These are phyloP conservation scores for Electrophaes corylata DNA, from an alignment of 2,888 invertebrate species.

Conservation along the genomic window DNA sequence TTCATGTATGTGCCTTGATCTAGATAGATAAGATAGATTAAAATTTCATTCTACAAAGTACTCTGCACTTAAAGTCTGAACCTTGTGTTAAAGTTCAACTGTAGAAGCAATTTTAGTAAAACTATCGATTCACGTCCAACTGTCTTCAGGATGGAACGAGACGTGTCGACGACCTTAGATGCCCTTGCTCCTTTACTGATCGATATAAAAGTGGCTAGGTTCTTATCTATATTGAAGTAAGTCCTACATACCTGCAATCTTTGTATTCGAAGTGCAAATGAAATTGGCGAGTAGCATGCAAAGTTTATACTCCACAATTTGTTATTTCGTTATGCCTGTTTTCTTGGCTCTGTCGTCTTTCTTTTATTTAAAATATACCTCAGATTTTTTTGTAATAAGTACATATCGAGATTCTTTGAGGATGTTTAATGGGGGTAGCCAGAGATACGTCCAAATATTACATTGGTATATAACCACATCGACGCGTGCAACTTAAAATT, in stretches of 20 bases:
- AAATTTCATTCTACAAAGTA: background rate
- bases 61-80: slow-evolving; percentile 15
- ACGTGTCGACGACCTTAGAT: slow-evolving; percentile 34
- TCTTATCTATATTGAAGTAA: background rate
- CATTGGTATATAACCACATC: too few relatives aligned
- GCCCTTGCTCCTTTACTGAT: slow-evolving; percentile 30
- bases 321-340: too few relatives aligned
- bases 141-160: slow-evolving; percentile 24
- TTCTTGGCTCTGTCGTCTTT: too few relatives aligned
- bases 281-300: too few relatives aligned
- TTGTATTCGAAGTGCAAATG: background rate
- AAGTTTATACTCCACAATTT: too few relatives aligned
- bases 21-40: background rate
- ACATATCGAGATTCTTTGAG: too few relatives aligned
- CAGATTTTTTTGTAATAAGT: too few relatives aligned
- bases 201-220: slow-evolving; percentile 6
- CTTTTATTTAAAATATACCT: too few relatives aligned
- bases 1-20: too few relatives aligned
- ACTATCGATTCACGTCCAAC: slow-evolving; percentile 27
- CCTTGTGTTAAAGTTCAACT: slow-evolving; percentile 24
- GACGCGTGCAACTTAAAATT: too few relatives aligned
- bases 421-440: too few relatives aligned
- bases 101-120: slow-evolving; percentile 25
- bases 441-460: too few relatives aligned
- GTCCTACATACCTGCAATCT: background rate